Conservation (phyloP, 2,888 invertebrate genomes). For the Cataglyphis rosenhaueri region DNA sequence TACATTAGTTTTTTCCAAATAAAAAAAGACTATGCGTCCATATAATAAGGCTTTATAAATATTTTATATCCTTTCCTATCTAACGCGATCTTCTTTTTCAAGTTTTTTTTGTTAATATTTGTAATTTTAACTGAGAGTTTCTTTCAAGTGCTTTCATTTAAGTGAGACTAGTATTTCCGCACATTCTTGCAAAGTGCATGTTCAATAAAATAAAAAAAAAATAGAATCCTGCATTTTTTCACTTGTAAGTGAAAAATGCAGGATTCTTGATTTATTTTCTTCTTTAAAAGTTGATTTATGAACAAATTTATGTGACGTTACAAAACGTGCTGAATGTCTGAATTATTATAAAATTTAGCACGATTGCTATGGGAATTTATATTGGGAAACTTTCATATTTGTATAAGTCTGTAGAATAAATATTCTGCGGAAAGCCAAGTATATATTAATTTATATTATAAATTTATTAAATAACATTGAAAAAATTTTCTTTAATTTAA, state of each 20-base stretch:
- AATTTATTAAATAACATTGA: constrained; percentile 30
- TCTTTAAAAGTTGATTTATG: not conserved
- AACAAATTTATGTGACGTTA: not conserved
- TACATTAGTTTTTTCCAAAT: constrained; percentile 2
- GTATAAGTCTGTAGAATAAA: constrained; percentile 3
- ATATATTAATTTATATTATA: constrained; percentile 16
- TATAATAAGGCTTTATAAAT: constrained; percentile 13
- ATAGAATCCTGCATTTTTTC: constrained; percentile 32
- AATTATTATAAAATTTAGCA: not conserved
- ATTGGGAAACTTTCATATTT: constrained; percentile 15
- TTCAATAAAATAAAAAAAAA: constrained; percentile 25
- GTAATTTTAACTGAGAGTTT: constrained; percentile 19
- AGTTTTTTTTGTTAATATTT: constrained; percentile 26
- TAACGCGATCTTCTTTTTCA: not conserved
- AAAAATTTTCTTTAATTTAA: not conserved
- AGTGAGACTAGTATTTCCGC: constrained; percentile 38
- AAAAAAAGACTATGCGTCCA: not conserved
- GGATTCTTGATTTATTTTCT: constrained; percentile 12
- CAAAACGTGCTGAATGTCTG: not conserved
- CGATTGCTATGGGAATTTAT: constrained; percentile 14
- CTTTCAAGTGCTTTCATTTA: constrained; percentile 11
- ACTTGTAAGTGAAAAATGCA: constrained; percentile 9
- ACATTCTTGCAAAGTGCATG: constrained; percentile 11
- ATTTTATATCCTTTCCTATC: constrained; percentile 21
- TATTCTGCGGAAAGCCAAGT: not conserved